phyloP scores from a whole-genome alignment of 2,888 invertebrate genomes.

The Torymus aiolomorphi region DNA sequence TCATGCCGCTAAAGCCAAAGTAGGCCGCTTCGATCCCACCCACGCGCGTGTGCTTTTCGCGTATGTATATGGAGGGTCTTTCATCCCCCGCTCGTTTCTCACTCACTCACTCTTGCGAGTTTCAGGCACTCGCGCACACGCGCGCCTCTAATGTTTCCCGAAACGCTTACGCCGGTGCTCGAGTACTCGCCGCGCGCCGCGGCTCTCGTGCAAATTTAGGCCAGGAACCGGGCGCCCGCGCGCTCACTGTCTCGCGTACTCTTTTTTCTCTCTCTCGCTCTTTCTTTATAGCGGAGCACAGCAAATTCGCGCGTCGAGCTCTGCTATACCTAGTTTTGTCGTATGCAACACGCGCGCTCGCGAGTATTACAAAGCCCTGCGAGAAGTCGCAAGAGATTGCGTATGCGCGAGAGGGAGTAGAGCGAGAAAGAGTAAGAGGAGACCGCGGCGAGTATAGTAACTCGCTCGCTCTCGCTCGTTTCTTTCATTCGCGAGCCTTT shows the following conservation, averaged over 20 bases:
- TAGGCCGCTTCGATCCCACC: constrained; percentile 46
- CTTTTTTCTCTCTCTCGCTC: too few species aligned
- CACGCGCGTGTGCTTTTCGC: background rate
- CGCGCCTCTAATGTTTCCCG: constrained; percentile 1
- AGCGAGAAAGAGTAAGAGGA: too few species aligned
- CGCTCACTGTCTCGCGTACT: too few species aligned
- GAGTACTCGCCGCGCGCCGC: background rate
- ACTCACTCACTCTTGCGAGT: too few species aligned
- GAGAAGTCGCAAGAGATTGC: too few species aligned
- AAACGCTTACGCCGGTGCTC: background rate
- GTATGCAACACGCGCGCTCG: too few species aligned
- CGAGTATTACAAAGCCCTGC: too few species aligned
- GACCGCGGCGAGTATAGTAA: too few species aligned
- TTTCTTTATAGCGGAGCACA: too few species aligned
- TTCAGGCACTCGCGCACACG: background rate
- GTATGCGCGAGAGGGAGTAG: too few species aligned
- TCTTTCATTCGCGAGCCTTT: background rate
- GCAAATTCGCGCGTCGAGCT: too few species aligned
- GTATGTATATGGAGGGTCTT: background rate
- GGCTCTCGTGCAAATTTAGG: constrained; percentile 19
- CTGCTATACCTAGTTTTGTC: too few species aligned
- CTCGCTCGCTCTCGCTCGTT: background rate
- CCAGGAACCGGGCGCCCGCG: background rate
- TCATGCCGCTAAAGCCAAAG: background rate
- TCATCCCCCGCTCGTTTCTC: background rate